Conservation (phyloP, 2,888 invertebrate genomes). For the Drosophila pegasa region DNA sequence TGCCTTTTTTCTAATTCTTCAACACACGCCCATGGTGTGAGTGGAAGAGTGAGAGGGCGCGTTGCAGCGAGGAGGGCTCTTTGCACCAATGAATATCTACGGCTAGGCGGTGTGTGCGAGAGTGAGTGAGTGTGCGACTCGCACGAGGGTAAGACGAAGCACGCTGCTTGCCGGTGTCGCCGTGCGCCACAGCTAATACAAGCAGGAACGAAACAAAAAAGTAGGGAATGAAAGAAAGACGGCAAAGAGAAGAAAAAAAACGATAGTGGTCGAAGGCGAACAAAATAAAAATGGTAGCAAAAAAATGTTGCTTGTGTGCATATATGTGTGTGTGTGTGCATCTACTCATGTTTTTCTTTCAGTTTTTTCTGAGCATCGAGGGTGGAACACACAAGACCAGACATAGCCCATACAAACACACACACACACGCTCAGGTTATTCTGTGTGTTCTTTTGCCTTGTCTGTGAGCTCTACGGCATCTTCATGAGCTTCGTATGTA, state of each 20-base stretch:
- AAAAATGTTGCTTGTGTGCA: conserved; percentile 38
- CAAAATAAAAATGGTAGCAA: conserved; percentile 65
- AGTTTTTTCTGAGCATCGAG: conserved; percentile 7
- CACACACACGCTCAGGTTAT: not conserved
- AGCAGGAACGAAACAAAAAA: conserved; percentile 6
- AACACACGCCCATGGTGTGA: conserved; percentile 10
- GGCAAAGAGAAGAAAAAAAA: conserved; percentile 24
- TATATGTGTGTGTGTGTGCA: not conserved
- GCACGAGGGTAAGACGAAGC: conserved; percentile 34
- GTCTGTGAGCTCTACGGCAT: conserved; percentile 11
- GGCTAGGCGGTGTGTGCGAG: conserved; percentile 9
- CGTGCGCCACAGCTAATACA: conserved; percentile 25
- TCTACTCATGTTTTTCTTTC: conserved; percentile 10
- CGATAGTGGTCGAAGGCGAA: conserved; percentile 45
- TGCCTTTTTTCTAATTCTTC: conserved; percentile 23
- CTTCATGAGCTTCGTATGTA: not conserved
- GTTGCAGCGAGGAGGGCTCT: conserved; percentile 19
- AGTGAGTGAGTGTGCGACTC: conserved; percentile 16
- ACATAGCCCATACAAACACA: conserved; percentile 14
- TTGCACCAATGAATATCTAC: conserved; percentile 53
- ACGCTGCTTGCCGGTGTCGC: conserved; percentile 2
- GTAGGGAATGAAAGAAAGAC: not conserved
- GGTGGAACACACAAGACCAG: conserved; percentile 25
- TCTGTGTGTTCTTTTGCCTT: not conserved
- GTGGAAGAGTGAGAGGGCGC: not conserved